Base-by-base conservation (phyloP, 2,888 invertebrate genomes). In the Liopterus haemorrhoidalis region DNA sequence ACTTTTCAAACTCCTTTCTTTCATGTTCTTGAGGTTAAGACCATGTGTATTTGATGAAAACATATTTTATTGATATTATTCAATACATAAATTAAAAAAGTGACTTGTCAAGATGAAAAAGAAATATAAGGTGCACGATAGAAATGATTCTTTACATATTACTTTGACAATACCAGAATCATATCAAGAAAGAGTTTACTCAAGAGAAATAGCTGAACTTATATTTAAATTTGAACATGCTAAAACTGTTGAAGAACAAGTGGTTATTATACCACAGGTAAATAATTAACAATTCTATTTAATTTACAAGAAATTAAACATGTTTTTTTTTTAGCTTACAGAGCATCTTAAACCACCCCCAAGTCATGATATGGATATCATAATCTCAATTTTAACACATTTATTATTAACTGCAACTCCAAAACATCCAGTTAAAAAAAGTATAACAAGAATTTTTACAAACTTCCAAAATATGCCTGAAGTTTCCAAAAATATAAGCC, bases 371-470 rank as follows among this genome's bases (percentile, higher is more conserved):
- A 18, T 27, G 4, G 31, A 40, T 19, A 28, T 45, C 20, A 22
- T 47, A 19, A 12, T 45, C 2, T 24, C 22, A 8, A 35, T 52
- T 27, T 44, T 55, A 35, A 33, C 48, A n/a, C 38, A 49, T 32
- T 35, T 55, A 31, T 56, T 51, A 44, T 14, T 54, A 18, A 49
- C 44, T 12, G 28, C 41, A 5, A 49, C 49, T 41, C 37, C 50
- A 11, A 54, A 54, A 35, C 49, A 54, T 43, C 53, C 56, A 3
- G 44, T 59, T 16, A 55, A 56, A 39, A 59, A 58, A 43, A 57
- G 53, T 8, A 47, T 57, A 15, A 41, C 46, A 12, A 43, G 59
- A 33, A 50, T 53, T 12, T 43, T 59, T 45, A n/a, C 32, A 3
- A 45, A 33, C 20, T 5, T 9, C 3, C 24, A 32, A 39, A 22